Conservation (phyloP, 2,888 invertebrate genomes). For the Clostera curtula region DNA sequence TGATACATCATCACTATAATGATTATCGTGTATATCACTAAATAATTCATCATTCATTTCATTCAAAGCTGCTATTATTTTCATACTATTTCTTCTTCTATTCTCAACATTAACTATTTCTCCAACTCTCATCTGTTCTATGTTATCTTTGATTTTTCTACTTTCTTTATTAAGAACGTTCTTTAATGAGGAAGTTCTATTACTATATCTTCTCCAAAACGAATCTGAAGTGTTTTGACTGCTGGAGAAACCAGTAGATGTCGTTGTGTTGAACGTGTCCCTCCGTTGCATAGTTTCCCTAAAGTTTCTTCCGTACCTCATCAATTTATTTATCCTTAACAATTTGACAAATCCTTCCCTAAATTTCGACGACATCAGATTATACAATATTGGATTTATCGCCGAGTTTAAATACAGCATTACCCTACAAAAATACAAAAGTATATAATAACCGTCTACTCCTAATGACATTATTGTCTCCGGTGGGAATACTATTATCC, state of each 20-base stretch:
- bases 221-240: constrained; percentile 76
- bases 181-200: constrained; percentile 59
- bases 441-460: constrained; percentile 86
- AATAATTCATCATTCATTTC: constrained; percentile 41
- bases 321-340: constrained; percentile 65
- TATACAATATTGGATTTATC: constrained; percentile 93
- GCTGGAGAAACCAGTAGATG: constrained; percentile 75
- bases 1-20: constrained; percentile 27
- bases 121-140: constrained; percentile 53
- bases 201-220: constrained; percentile 78
- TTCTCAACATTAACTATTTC: constrained; percentile 65
- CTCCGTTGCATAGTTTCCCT: constrained; percentile 76
- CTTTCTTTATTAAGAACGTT: constrained; percentile 50
- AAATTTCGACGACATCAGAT: constrained; percentile 94
- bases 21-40: constrained; percentile 39
- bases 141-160: constrained; percentile 48
- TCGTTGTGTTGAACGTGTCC: constrained; percentile 79
- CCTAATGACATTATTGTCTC: constrained; percentile 81
- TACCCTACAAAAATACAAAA: constrained; percentile 89
- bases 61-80: constrained; percentile 55
- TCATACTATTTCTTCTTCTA: constrained; percentile 67
- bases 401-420: constrained; percentile 94
- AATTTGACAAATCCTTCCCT: constrained; percentile 85
- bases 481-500: constrained; percentile 87
- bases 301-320: constrained; percentile 56